These are phyloP conservation scores for Drosophila aff. DNA, from an alignment of 1,140 invertebrate genomes.

Conservation along the genomic window DNA sequence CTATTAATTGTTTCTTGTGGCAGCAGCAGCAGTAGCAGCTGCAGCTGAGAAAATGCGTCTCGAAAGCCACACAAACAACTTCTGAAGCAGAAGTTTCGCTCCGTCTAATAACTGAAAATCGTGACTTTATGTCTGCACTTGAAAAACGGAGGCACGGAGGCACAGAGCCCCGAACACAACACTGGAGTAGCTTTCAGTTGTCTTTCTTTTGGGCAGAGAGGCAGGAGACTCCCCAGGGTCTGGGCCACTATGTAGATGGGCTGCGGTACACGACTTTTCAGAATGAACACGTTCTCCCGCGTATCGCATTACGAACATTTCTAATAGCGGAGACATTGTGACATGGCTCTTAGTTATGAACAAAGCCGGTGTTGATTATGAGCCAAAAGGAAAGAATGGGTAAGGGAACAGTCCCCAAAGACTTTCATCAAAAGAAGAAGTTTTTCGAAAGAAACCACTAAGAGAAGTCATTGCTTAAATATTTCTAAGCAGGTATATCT, in stretches of 20 bases:
- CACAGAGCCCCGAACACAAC: slow-evolving; percentile 59
- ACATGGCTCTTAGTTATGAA: slow-evolving; percentile 49
- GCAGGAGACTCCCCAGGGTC: not conserved
- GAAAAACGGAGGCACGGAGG: slow-evolving; percentile 49
- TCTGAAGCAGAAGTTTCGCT: slow-evolving; percentile 54
- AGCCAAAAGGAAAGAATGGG: slow-evolving; percentile 4
- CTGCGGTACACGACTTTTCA: slow-evolving; percentile 62
- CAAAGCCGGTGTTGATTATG: slow-evolving; percentile 48
- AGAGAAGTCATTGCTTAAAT: not conserved
- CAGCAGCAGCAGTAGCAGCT: slow-evolving; percentile 55
- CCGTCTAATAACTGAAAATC: slow-evolving; percentile 81
- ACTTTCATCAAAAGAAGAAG: slow-evolving; percentile 9
- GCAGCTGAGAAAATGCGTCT: slow-evolving; percentile 61
- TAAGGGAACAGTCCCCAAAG: slow-evolving; percentile 4
- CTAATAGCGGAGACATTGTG: slow-evolving; percentile 54
- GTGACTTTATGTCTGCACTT: slow-evolving; percentile 81
- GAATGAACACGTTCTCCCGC: slow-evolving; percentile 75
- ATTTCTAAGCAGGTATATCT: too few relatives aligned
- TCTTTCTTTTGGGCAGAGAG: slow-evolving; percentile 5
- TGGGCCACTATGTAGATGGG: slow-evolving; percentile 9
- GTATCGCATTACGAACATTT: slow-evolving; percentile 74
- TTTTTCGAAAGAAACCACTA: not conserved
- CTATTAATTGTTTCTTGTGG: slow-evolving; percentile 79
- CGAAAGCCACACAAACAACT: slow-evolving; percentile 39
- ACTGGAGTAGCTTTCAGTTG: slow-evolving; percentile 45